Percentiles rank a stretch among this genome's conserved stretches.
These are phyloP conservation scores for Sebastes iracundus DNA, from an alignment of 2,797 vertebrate genomes.

Conservation along the genomic window DNA sequence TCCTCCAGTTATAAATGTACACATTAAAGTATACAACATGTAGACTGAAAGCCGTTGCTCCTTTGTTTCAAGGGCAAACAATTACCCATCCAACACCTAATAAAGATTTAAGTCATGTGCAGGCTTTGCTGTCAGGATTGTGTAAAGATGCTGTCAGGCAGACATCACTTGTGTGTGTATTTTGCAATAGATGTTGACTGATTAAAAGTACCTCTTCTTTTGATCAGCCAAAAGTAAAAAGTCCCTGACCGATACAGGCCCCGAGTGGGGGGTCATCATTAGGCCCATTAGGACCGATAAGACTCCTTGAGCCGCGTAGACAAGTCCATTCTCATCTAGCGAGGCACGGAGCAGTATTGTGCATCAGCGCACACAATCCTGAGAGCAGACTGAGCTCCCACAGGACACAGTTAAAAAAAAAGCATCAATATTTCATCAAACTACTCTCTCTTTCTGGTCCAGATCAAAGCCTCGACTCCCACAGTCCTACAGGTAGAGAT, in stretches of 20 bases:
- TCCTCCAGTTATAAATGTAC: not conserved
- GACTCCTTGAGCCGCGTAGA: conserved; percentile 58
- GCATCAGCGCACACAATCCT: conserved; percentile 66
- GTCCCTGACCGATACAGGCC: conserved; percentile 38
- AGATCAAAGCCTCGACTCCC: conserved; percentile 81
- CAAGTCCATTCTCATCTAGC: conserved; percentile 66
- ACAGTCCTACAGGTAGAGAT: conserved; percentile 82
- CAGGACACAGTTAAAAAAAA: conserved; percentile 81
- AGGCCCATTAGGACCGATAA: conserved; percentile 76
- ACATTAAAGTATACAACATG: not conserved
- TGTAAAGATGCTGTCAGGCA: conserved; percentile 55
- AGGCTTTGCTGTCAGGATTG: conserved; percentile 51
- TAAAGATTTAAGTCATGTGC: conserved; percentile 61
- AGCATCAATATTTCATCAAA: conserved; percentile 88
- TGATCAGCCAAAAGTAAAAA: conserved; percentile 51
- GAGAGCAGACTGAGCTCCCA: conserved; percentile 77
- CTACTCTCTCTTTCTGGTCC: conserved; percentile 81
- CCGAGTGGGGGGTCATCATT: conserved; percentile 65
- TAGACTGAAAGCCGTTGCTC: conserved; percentile 2
- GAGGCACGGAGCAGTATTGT: conserved; percentile 49
- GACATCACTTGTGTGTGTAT: conserved; percentile 27
- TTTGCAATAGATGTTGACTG: conserved; percentile 52
- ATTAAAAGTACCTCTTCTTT: conserved; percentile 64
- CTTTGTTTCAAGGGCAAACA: conserved; percentile 45
- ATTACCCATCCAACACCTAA: conserved; percentile 34